Conservation (phyloP, 1,140 invertebrate genomes). For the Drosophila guanche region DNA sequence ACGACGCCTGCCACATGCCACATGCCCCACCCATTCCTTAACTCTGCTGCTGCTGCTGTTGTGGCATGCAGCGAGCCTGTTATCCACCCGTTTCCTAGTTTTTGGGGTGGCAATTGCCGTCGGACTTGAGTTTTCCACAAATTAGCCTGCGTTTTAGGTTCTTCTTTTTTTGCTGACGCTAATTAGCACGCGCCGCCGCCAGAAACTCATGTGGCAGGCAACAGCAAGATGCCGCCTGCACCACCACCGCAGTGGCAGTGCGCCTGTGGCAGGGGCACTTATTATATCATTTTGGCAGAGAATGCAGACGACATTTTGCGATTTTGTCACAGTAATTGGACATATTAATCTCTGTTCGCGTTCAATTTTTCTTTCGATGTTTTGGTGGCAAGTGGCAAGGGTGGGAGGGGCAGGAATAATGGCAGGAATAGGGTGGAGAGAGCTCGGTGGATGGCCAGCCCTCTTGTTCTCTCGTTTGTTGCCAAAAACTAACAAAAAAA, state of each 20-base stretch:
- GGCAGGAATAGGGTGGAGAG: background rate
- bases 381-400: slow-evolving; percentile 16
- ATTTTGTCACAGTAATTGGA: slow-evolving; percentile 84
- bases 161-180: slow-evolving; percentile 66
- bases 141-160: slow-evolving; percentile 75
- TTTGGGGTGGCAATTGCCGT: slow-evolving; percentile 43
- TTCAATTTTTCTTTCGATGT: slow-evolving; percentile 44
- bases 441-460: no score
- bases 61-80: slow-evolving; percentile 5
- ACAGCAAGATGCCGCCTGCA: slow-evolving; percentile 15
- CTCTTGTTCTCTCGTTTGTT: no score
- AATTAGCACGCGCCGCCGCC: slow-evolving; percentile 77
- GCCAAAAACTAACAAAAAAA: no score
- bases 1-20: background rate
- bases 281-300: slow-evolving; percentile 74
- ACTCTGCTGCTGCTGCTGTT: background rate
- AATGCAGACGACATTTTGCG: slow-evolving; percentile 81
- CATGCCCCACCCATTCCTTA: background rate
- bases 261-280: slow-evolving; percentile 51
- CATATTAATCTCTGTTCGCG: slow-evolving; percentile 83
- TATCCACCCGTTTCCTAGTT: slow-evolving; percentile 20
- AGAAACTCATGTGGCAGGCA: slow-evolving; percentile 24
- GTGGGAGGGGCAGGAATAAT: slow-evolving; percentile 18
- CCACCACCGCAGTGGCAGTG: slow-evolving; percentile 21
- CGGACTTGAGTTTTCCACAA: slow-evolving; percentile 66